Percentiles rank a stretch among this genome's conserved stretches.
Conservation (phyloP, 2,888 invertebrate species). For the Pammene aurita region DNA sequence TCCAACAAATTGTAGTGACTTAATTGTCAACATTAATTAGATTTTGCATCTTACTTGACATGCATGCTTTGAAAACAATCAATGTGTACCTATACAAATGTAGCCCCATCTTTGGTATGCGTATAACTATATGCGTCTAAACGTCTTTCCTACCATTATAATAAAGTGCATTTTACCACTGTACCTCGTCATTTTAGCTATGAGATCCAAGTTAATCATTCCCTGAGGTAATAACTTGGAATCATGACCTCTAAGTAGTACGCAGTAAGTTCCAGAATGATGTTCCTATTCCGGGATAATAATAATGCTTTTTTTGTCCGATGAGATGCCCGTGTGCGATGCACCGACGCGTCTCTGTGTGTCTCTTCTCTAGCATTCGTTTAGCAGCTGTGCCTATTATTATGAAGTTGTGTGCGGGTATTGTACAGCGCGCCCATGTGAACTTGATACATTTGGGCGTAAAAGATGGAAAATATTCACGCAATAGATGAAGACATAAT, state of each 20-base stretch:
- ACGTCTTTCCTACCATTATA: conserved; percentile 46
- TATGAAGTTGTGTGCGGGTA: conserved; percentile 69
- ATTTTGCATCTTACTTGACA: neutral
- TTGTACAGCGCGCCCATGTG: conserved; percentile 52
- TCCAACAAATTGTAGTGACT: neutral
- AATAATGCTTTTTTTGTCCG: conserved; percentile 79
- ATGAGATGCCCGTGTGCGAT: conserved; percentile 76
- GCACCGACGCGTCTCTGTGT: conserved; percentile 63
- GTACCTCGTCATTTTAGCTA: conserved; percentile 52
- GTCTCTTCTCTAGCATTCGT: conserved; percentile 61
- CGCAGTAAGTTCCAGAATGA: conserved; percentile 48
- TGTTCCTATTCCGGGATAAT: conserved; percentile 74
- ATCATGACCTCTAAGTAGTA: conserved; percentile 44
- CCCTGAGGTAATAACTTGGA: conserved; percentile 39
- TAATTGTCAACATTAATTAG: neutral
- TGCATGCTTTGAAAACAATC: conserved; percentile 16
- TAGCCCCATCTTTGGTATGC: conserved; percentile 3
- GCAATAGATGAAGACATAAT: conserved; percentile 59
- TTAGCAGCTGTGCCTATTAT: conserved; percentile 82
- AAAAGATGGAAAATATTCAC: conserved; percentile 54
- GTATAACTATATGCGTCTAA: conserved; percentile 42
- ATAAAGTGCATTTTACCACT: conserved; percentile 51
- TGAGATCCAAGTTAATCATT: conserved; percentile 78
- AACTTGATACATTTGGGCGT: conserved; percentile 58
- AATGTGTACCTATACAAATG: conserved; percentile 9